phyloP scores from a whole-genome alignment of 1,140 invertebrate species.

The Archegozetes longisetosus region DNA sequence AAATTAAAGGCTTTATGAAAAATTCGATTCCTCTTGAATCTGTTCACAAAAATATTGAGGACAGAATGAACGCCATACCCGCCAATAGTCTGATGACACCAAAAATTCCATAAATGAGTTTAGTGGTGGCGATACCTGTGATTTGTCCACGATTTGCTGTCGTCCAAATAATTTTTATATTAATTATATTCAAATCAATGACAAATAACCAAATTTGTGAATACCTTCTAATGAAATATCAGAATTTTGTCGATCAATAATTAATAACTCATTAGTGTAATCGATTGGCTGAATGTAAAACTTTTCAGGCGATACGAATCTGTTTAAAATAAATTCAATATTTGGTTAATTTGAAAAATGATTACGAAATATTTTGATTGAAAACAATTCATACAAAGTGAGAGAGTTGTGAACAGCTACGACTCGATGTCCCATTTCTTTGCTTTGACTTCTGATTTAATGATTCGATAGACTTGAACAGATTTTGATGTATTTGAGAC shows the following conservation, averaged over 20 bases:
- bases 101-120: conserved; percentile 7
- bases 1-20: too few species aligned
- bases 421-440: too few species aligned
- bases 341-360: too few species aligned
- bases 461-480: too few species aligned
- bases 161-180: neutral
- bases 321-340: neutral
- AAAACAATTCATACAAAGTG: too few species aligned
- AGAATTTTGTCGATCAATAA: conserved; percentile 1
- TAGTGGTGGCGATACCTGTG: neutral
- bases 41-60: too few species aligned
- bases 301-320: neutral
- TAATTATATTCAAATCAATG: neutral
- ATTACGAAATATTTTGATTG: too few species aligned
- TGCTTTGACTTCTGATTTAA: too few species aligned
- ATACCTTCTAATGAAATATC: neutral
- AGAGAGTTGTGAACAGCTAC: too few species aligned
- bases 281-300: neutral
- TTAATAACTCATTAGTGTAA: neutral
- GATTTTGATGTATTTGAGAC: too few species aligned
- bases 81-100: conserved; percentile 12
- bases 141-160: neutral
- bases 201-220: neutral
- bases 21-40: too few species aligned
- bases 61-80: conserved; percentile 38